A percentile compares a stretch with the other conserved stretches of the same genome.
phyloP scores from a whole-genome alignment of 2,888 invertebrate species.

The Lasioglossum pauxillum region DNA sequence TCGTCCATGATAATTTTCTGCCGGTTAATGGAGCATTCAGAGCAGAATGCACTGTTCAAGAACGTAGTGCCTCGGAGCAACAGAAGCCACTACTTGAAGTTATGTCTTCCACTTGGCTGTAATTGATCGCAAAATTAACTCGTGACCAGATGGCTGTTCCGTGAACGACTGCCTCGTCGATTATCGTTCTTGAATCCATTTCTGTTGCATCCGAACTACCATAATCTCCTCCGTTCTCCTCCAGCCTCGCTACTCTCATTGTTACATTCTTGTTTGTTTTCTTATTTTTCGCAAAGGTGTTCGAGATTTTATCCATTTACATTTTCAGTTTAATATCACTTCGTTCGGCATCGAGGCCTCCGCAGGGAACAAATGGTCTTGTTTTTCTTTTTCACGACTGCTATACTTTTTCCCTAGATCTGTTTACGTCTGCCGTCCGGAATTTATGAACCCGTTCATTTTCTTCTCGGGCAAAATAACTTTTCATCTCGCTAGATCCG shows the following conservation, averaged over 20 bases:
- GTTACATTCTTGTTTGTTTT: not conserved
- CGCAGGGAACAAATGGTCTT: not conserved
- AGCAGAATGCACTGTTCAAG: conserved; percentile 6
- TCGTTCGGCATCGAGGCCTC: not conserved
- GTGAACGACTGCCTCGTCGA: not conserved
- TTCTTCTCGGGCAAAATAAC: conserved; percentile 72
- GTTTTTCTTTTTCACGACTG: not conserved
- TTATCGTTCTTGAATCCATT: conserved; percentile 14
- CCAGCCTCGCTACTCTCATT: not conserved
- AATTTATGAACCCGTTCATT: conserved; percentile 75
- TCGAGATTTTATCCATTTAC: not conserved
- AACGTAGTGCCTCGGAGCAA: not conserved
- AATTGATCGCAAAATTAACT: conserved; percentile 37
- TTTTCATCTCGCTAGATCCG: conserved; percentile 74
- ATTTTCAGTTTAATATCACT: not conserved
- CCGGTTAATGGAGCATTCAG: not conserved
- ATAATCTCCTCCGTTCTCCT: not conserved
- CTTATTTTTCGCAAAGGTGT: not conserved
- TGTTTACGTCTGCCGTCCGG: conserved; percentile 69
- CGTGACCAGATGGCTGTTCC: conserved; percentile 16
- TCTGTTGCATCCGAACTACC: not conserved
- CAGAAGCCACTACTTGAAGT: conserved; percentile 13
- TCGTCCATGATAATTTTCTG: not conserved
- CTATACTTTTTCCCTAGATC: conserved; percentile 56
- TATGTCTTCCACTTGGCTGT: conserved; percentile 15